Conservation (phyloP, 2,797 vertebrate species). For the Gallinago stenura region DNA sequence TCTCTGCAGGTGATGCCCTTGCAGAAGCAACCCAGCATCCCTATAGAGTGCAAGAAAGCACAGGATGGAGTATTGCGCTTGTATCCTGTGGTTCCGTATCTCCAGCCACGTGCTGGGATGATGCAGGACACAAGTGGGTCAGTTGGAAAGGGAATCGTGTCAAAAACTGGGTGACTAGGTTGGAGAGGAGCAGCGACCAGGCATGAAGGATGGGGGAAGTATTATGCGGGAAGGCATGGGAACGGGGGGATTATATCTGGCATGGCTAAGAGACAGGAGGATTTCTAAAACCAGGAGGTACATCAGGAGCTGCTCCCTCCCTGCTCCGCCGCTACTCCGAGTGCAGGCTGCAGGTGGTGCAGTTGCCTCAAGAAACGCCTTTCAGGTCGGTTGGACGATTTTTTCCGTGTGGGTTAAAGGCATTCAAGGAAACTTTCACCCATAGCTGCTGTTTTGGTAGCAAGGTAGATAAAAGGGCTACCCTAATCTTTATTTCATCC, state of each 20-base stretch:
- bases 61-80: fast-evolving
- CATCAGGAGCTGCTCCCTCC: not conserved
- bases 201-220: fast-evolving
- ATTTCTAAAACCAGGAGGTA: not conserved
- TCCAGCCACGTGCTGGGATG: fast-evolving
- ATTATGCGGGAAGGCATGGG: not conserved
- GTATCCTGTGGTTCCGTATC: fast-evolving
- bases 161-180: fast-evolving
- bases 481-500: not conserved
- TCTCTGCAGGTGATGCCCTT: not conserved
- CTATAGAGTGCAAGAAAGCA: not conserved
- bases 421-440: not conserved
- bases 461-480: not conserved
- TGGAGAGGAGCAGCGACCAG: fast-evolving
- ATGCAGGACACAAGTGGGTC: not conserved
- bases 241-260: no score
- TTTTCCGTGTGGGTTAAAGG: fast-evolving
- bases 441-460: fast-evolving
- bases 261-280: fast-evolving
- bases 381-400: fast-evolving
- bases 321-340: fast-evolving
- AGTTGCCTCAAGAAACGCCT: not conserved
- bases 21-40: not conserved
- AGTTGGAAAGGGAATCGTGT: fast-evolving
- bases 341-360: conserved; percentile 7